These are phyloP conservation scores for Microcebus ravelobensis DNA, from an alignment of 2,113 vertebrate species.

Conservation along the genomic window DNA sequence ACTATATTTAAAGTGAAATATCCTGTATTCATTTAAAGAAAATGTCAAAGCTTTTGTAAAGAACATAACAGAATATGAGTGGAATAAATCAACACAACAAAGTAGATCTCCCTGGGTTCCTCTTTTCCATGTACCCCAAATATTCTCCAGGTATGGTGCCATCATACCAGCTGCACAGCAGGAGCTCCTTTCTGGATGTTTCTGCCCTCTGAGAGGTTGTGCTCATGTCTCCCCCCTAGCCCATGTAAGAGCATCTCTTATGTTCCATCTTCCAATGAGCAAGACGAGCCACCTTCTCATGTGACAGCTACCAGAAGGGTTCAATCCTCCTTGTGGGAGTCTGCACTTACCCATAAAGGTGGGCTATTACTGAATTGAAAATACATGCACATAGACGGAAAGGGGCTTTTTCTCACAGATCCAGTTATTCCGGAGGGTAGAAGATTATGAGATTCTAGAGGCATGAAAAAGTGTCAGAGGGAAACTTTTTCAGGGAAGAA, in stretches of 20 bases:
- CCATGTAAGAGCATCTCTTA: fast-evolving
- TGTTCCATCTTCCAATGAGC: not conserved
- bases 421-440: not conserved
- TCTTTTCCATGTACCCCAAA: not conserved
- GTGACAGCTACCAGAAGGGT: not conserved
- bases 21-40: not conserved
- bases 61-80: not conserved
- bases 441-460: too few species aligned
- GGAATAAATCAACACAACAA: not conserved
- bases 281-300: not conserved
- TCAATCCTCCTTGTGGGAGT: not conserved
- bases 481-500: not conserved
- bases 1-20: not conserved
- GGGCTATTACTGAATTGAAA: not conserved
- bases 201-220: not conserved
- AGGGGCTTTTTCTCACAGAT: not conserved
- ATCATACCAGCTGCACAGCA: too few species aligned
- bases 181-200: not conserved
- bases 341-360: not conserved
- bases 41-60: not conserved
- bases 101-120: not conserved
- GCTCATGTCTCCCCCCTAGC: not conserved
- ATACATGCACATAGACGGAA: too few species aligned
- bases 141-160: not conserved
- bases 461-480: not conserved